These are phyloP conservation scores for Uropetala carovei DNA, from an alignment of 2,888 invertebrate genomes.

Conservation along the genomic window DNA sequence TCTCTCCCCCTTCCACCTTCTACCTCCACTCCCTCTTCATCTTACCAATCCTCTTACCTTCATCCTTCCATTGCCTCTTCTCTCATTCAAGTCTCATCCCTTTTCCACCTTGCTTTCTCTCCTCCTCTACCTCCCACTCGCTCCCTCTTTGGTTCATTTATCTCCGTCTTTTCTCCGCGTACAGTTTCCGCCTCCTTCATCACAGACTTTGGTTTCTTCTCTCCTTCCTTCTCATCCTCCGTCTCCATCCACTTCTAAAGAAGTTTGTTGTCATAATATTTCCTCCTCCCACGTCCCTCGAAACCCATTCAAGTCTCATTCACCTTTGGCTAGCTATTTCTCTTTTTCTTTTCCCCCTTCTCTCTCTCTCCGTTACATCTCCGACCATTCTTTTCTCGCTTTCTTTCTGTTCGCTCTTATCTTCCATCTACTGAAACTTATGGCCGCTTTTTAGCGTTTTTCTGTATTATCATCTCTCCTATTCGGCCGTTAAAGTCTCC, in stretches of 20 bases:
- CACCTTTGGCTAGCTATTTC: neutral
- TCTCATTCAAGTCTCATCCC: neutral
- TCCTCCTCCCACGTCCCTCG: neutral
- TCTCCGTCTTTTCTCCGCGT: neutral
- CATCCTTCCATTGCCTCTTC: neutral
- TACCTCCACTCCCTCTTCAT: neutral
- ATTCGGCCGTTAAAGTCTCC: slow-evolving; percentile 14
- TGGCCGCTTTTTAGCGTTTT: neutral
- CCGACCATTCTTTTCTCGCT: neutral
- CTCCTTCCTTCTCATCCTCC: neutral
- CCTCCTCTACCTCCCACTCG: neutral
- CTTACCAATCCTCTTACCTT: neutral
- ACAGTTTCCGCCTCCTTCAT: neutral
- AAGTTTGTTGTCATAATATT: slow-evolving; percentile 25
- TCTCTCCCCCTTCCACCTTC: neutral
- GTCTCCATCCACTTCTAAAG: neutral
- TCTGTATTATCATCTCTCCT: neutral
- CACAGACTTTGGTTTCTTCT: neutral
- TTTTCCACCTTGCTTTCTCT: neutral
- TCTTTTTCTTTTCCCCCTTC: neutral
- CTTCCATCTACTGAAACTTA: neutral
- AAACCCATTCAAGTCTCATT: slow-evolving; percentile 7
- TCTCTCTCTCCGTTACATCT: neutral
- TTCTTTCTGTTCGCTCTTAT: neutral
- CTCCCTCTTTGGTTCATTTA: neutral